These are phyloP conservation scores for Leptogaster cylindrica DNA, from an alignment of 2,888 invertebrate species.

Conservation along the genomic window DNA sequence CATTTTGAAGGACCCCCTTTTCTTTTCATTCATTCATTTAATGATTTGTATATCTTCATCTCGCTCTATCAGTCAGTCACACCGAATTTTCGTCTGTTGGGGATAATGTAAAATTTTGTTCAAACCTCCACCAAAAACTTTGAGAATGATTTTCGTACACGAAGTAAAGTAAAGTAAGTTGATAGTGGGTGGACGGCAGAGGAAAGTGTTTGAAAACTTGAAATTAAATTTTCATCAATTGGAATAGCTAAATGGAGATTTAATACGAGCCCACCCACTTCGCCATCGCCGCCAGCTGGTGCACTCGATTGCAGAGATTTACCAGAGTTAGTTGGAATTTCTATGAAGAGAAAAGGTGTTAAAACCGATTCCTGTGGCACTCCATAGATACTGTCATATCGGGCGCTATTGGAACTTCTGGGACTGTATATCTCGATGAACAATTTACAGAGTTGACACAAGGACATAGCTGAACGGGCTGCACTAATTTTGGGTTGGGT, in stretches of 20 bases:
- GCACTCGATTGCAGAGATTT: background rate
- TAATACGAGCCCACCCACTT: background rate
- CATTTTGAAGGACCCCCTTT: constrained; percentile 14
- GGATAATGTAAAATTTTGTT: background rate
- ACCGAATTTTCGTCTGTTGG: background rate
- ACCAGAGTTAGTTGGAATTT: constrained; percentile 7
- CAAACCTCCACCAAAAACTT: background rate
- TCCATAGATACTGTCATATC: background rate
- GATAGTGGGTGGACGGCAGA: background rate
- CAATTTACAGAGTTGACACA: constrained; percentile 2
- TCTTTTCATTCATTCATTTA: background rate
- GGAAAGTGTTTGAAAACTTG: constrained; percentile 40
- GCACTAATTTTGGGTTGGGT: background rate
- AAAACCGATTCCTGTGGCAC: constrained; percentile 11
- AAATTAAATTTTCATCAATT: constrained; percentile 46
- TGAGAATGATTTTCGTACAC: background rate
- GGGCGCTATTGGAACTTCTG: background rate
- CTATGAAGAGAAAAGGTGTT: constrained; percentile 27
- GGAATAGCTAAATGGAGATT: constrained; percentile 37
- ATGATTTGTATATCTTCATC: constrained; percentile 3
- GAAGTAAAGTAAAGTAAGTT: background rate
- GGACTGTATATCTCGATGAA: background rate
- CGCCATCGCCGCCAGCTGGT: background rate
- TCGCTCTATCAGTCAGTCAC: background rate
- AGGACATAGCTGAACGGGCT: background rate